phyloP scores from a whole-genome alignment of 1,140 invertebrate species.

The Drosophila obscura region DNA sequence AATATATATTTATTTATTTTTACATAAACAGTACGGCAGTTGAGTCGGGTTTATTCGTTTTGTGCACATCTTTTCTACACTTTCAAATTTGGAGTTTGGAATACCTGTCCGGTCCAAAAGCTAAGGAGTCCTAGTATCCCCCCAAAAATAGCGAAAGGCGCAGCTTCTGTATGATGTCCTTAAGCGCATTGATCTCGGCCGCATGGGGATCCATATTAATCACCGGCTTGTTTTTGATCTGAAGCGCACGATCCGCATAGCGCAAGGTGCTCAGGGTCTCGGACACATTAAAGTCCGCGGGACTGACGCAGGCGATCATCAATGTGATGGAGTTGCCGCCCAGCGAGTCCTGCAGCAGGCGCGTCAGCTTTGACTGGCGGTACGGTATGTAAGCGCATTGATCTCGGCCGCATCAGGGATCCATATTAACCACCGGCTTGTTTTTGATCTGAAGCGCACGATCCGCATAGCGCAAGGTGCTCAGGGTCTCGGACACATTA shows the following conservation, averaged over 20 bases:
- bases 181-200: slow-evolving; percentile 88
- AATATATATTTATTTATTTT: no score
- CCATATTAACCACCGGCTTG: slow-evolving; percentile 95
- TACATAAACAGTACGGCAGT: no score
- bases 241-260: slow-evolving; percentile 94
- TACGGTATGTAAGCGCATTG: slow-evolving; percentile 93
- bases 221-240: slow-evolving; percentile 97
- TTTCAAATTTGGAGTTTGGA: no score
- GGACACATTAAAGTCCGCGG: slow-evolving; percentile 94
- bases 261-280: slow-evolving; percentile 95
- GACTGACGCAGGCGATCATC: slow-evolving; percentile 97
- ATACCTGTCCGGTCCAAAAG: no score
- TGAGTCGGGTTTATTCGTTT: no score
- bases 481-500: slow-evolving; percentile 95
- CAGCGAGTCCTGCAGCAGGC: slow-evolving; percentile 95
- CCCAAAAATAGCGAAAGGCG: slow-evolving; percentile 49
- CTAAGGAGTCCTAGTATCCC: no score
- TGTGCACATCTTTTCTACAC: no score
- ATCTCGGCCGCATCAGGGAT: slow-evolving; percentile 91
- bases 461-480: slow-evolving; percentile 95
- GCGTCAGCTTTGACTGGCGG: slow-evolving; percentile 95
- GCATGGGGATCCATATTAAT: no score
- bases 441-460: slow-evolving; percentile 95
- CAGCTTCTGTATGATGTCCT: slow-evolving; percentile 88
- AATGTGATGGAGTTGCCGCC: slow-evolving; percentile 96